Evolutionary conservation across 2,113 vertebrate species (phyloP).

Genomic region (Dromiciops gliroides): DNA sequence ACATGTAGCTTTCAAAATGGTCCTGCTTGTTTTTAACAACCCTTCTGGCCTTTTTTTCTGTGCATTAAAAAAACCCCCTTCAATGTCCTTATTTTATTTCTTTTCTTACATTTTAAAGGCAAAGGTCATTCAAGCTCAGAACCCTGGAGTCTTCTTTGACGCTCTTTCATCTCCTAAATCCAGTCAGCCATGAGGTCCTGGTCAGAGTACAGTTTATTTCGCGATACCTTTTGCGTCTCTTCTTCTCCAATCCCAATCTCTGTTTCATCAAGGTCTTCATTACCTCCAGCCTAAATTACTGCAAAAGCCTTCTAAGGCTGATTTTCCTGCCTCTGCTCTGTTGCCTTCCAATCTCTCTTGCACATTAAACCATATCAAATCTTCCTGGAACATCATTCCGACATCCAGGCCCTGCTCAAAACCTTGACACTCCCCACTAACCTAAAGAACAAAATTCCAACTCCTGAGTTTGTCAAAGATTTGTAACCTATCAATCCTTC

Average conservation of each 20-base stretch:
- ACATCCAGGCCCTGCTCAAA: background rate
- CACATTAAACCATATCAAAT: background rate
- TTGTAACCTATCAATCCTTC: background rate
- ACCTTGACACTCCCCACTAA: background rate
- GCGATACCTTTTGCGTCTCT: background rate
- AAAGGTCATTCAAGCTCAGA: background rate
- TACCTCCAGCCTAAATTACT: background rate
- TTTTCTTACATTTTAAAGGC: background rate
- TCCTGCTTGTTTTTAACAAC: background rate
- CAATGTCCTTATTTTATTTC: background rate
- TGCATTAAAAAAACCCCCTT: background rate
- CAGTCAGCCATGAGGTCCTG: background rate
- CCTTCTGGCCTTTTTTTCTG: background rate
- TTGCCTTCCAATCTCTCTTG: background rate
- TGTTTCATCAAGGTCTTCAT: background rate
- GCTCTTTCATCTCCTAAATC: background rate
- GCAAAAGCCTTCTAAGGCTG: background rate
- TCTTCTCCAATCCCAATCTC: background rate
- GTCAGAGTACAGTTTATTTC: background rate
- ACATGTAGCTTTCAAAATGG: background rate
- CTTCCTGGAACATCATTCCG: background rate
- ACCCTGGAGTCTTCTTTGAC: background rate
- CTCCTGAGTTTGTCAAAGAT: background rate
- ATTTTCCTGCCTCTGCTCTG: background rate
- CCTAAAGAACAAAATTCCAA: background rate